A percentile compares a stretch with the other conserved stretches of the same genome.
Conservation (phyloP, 2,797 vertebrate genomes). For the Ctenopoma multispine region DNA sequence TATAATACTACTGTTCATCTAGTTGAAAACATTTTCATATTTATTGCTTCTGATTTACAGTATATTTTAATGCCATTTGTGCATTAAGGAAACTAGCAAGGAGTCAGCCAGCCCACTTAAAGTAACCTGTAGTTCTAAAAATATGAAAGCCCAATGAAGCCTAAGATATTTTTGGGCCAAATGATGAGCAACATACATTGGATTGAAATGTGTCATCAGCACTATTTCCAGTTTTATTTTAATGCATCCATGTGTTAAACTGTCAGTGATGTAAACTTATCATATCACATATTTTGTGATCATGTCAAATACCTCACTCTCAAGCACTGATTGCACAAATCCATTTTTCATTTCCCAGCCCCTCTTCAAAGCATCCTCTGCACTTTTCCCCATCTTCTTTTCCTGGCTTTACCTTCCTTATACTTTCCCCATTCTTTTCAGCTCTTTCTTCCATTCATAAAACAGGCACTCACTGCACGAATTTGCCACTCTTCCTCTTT, state of each 20-base stretch:
- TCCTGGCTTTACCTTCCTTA: slow-evolving; percentile 1
- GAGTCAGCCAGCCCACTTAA: not conserved
- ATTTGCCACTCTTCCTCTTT: slow-evolving; percentile 29
- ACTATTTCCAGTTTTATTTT: not conserved
- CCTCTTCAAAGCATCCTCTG: slow-evolving; percentile 7
- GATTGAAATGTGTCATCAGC: not conserved
- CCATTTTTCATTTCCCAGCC: not conserved
- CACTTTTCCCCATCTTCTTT: slow-evolving; percentile 3
- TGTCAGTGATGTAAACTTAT: not conserved
- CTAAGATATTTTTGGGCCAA: not conserved
- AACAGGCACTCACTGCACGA: slow-evolving; percentile 29
- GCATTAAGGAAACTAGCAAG: not conserved
- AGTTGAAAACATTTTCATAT: too few species aligned
- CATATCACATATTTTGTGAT: too few species aligned
- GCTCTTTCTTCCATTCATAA: slow-evolving; percentile 18
- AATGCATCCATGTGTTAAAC: not conserved
- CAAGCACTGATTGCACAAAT: too few species aligned
- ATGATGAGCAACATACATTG: not conserved
- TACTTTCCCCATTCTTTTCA: slow-evolving; percentile 4
- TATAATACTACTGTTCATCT: too few species aligned
- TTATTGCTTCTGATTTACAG: not conserved
- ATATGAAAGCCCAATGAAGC: not conserved
- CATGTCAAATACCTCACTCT: too few species aligned
- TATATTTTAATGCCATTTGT: slow-evolving; percentile 2
- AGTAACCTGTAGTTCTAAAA: not conserved